phyloP scores from a whole-genome alignment of 92 coral and sea anemone genomes.

The Phenganax stokvisi region DNA sequence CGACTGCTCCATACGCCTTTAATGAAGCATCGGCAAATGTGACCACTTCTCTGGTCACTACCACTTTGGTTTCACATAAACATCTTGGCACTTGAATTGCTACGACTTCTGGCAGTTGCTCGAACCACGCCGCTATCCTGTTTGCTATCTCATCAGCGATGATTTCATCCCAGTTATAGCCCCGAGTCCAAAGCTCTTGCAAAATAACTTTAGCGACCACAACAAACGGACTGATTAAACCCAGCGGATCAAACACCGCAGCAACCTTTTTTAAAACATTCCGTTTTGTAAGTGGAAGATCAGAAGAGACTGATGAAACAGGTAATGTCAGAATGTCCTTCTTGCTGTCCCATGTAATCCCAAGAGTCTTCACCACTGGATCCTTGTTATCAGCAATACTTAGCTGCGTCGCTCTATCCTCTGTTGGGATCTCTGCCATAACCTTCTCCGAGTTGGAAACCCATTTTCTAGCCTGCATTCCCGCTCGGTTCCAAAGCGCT shows the following conservation, averaged over 20 bases:
- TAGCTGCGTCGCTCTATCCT: too few species aligned
- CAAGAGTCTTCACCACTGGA: too few species aligned
- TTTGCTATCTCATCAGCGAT: constrained; percentile 46
- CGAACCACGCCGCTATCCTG: constrained; percentile 43
- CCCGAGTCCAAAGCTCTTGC: constrained; percentile 50
- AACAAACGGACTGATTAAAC: constrained; percentile 45
- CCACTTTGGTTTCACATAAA: constrained; percentile 39
- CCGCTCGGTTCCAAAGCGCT: too few species aligned
- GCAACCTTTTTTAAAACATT: constrained; percentile 47
- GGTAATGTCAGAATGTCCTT: too few species aligned
- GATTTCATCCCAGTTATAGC: constrained; percentile 56
- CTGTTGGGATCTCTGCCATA: too few species aligned
- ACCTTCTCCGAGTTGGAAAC: too few species aligned
- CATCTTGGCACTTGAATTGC: constrained; percentile 49
- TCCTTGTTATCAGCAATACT: too few species aligned
- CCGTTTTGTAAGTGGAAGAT: constrained; percentile 35
- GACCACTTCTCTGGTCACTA: constrained; percentile 24
- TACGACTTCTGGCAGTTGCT: constrained; percentile 36
- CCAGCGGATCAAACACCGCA: constrained; percentile 48
- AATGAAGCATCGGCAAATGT: constrained; percentile 6
- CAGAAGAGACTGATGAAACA: too few species aligned
- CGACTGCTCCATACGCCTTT: constrained; percentile 47
- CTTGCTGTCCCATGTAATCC: too few species aligned
- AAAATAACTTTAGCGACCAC: constrained; percentile 50
- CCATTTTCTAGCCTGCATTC: too few species aligned